A percentile compares a stretch with the other conserved stretches of the same genome.
phyloP scores from a whole-genome alignment of 2,888 invertebrate genomes.

The Temnothorax rugatulus region DNA sequence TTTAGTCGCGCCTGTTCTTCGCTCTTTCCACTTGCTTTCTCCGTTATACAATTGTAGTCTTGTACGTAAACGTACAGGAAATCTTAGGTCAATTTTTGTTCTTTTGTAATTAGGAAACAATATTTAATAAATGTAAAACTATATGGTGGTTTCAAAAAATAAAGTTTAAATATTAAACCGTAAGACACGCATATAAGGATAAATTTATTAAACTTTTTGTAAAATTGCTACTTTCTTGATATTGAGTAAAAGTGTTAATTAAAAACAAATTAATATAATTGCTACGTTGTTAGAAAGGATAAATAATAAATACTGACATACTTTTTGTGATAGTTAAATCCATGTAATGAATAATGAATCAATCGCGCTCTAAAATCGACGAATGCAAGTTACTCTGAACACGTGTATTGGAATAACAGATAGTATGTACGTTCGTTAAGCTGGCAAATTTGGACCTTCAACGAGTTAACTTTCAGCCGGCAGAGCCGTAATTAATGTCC shows the following conservation, averaged over 20 bases:
- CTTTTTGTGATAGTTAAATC: not conserved
- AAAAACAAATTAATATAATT: not conserved
- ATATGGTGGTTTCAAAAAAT: not conserved
- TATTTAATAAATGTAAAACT: not conserved
- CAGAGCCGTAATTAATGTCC: slow-evolving; percentile 25
- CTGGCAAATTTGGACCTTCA: slow-evolving; percentile 50
- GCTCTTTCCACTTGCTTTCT: slow-evolving; percentile 28
- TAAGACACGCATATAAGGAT: not conserved
- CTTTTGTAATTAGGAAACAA: not conserved
- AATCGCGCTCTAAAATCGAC: not conserved
- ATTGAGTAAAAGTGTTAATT: not conserved
- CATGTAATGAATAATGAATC: not conserved
- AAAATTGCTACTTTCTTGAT: not conserved
- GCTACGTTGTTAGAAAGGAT: not conserved
- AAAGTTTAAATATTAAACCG: not conserved
- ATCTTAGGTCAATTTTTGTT: slow-evolving; percentile 7
- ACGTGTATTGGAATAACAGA: slow-evolving; percentile 19
- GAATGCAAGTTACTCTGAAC: not conserved
- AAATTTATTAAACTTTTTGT: not conserved
- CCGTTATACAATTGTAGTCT: slow-evolving; percentile 20
- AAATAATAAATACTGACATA: not conserved
- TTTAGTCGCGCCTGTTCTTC: slow-evolving; percentile 51
- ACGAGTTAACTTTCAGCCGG: slow-evolving; percentile 55
- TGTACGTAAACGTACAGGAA: not conserved
- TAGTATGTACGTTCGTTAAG: slow-evolving; percentile 7